Conservation (phyloP, 2,888 invertebrate genomes). For the Agrochola macilenta region DNA sequence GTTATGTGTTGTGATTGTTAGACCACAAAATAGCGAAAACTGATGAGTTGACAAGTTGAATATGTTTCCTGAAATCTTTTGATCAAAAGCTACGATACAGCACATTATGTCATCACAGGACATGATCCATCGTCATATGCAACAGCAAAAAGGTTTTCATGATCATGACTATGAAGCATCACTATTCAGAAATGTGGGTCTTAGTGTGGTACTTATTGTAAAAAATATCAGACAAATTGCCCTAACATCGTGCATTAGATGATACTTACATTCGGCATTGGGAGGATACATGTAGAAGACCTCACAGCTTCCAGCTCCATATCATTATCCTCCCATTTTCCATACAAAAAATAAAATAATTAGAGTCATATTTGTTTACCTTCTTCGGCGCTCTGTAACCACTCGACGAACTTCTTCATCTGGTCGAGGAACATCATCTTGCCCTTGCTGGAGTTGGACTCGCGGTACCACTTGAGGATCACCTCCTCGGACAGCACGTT, state of each 20-base stretch:
- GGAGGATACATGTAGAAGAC: no score
- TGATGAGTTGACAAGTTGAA: not conserved
- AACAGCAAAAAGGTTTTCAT: not conserved
- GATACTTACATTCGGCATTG: not conserved
- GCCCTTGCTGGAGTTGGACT: slow-evolving; percentile 97
- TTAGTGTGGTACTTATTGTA: not conserved
- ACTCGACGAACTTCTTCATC: slow-evolving; percentile 99
- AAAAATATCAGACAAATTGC: no score
- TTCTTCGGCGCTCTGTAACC: slow-evolving; percentile 99
- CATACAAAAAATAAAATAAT: no score
- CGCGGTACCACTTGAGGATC: slow-evolving; percentile 99
- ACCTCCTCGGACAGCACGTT: slow-evolving; percentile 98
- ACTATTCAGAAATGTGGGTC: not conserved
- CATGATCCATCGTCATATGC: not conserved
- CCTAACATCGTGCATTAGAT: not conserved
- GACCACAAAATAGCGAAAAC: no score
- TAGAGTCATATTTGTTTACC: slow-evolving; percentile 75
- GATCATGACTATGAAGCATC: not conserved
- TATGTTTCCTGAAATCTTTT: not conserved
- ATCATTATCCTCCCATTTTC: not conserved
- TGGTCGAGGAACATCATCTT: slow-evolving; percentile 99
- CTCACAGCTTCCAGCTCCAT: not conserved
- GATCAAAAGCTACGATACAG: not conserved
- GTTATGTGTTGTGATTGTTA: no score
- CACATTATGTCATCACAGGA: not conserved